Base-by-base conservation (phyloP, 2,113 vertebrate species). In the Semicossyphus pulcher region DNA sequence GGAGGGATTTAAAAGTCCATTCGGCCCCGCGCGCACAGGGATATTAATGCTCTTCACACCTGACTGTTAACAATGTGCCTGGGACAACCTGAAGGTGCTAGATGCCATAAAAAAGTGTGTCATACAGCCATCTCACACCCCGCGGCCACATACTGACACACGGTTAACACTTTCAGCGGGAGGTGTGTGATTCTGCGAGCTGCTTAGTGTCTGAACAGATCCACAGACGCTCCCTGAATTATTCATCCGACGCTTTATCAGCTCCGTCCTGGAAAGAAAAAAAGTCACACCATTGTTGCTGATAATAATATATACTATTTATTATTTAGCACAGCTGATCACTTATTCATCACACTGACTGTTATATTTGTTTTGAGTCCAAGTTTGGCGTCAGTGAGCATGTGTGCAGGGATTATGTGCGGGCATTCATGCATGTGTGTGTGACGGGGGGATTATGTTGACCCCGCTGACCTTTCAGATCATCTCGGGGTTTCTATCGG, bases 241-340 rank as follows among this genome's bases (percentile, higher is more conserved):
- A 85, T 82, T 72, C 1, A 86, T 48, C 45, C 1, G 8, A 28
- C 29, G 9, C 2, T 72, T 80, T 58, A 68, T 75, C 52, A 59
- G 41, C 25, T 70, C 36, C 9, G 59, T 68, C 63, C 53, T 58
- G 4, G 20, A 20, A 70, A 29, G 8, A 47, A 82, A 65, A n/a
- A 49, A 82, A 75, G 75, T 88, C 68, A 72, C 72, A 70, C 57
- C 36, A 31, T 57, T 45, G 70, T 83, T 23, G 2, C 65, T 4
- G 72, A 72, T 85, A 26, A 83, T 86, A 81, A 84, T 68, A 54
- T 70, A 39, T 61, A 18, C 15, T 18, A 88, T 93, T 45, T 86
- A 94, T 92, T 91, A 92, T 93, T 92, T 47, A 93, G 49, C 18
- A 57, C 52, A 23, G 31, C 65, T 68, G 49, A 74, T 91, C 54